Conservation (phyloP, 2,113 vertebrate genomes). For the Drymodes brunneopygia region DNA sequence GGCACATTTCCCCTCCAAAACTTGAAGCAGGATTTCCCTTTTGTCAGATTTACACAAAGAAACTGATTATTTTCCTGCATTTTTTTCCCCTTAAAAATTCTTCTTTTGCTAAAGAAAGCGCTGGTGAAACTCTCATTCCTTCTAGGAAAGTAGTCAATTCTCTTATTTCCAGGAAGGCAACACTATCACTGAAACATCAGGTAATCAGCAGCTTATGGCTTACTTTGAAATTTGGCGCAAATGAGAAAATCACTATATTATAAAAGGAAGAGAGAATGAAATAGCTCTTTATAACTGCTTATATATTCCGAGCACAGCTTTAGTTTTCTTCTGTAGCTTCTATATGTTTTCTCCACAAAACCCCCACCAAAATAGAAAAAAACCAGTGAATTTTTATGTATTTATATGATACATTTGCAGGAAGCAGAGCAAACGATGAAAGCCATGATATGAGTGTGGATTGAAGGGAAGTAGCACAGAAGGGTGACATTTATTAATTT, state of each 20-base stretch:
- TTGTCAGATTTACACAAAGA: not conserved
- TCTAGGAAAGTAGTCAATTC: not conserved
- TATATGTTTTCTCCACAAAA: not conserved
- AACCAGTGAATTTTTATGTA: not conserved
- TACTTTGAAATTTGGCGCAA: not conserved
- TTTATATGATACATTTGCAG: slow-evolving; percentile 14
- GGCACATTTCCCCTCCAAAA: not conserved
- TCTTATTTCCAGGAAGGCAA: not conserved
- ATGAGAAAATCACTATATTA: not conserved
- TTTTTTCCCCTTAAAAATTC: not conserved
- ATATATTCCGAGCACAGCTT: not conserved
- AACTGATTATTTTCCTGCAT: not conserved
- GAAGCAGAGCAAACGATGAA: slow-evolving; percentile 37
- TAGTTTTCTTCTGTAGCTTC: not conserved
- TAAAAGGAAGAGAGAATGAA: not conserved
- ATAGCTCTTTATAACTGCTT: not conserved
- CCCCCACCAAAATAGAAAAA: not conserved
- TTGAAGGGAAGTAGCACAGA: slow-evolving; percentile 58
- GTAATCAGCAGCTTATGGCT: not conserved
- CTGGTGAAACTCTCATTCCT: not conserved
- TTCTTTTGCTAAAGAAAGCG: not conserved
- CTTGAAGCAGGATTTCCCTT: not conserved
- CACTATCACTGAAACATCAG: not conserved
- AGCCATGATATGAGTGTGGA: not conserved
- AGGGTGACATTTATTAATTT: slow-evolving; percentile 69